phyloP scores from a whole-genome alignment of 2,888 invertebrate species.

The Cancer borealis region DNA sequence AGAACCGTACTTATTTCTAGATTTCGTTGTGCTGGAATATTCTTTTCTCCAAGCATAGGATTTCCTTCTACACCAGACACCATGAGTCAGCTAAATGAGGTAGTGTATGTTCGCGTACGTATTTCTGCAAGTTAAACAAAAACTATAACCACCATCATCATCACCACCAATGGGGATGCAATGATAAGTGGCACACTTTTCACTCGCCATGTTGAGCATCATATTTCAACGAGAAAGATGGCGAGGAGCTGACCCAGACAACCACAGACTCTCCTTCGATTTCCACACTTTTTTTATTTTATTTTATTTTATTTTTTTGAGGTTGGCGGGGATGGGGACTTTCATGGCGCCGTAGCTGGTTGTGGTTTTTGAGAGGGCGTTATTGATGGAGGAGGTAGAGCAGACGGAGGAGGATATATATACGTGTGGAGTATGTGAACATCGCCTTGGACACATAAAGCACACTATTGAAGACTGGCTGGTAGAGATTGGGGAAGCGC shows the following conservation, averaged over 20 bases:
- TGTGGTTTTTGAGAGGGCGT: neutral
- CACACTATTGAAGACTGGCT: neutral
- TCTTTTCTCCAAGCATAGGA: neutral
- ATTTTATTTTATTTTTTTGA: too few species aligned
- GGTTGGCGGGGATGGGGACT: neutral
- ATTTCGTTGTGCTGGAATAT: neutral
- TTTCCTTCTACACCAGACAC: neutral
- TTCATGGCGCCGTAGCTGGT: neutral
- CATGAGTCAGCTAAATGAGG: neutral
- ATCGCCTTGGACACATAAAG: neutral
- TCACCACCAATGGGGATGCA: slow-evolving; percentile 15
- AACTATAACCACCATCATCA: neutral
- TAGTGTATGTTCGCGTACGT: neutral
- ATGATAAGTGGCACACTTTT: slow-evolving; percentile 23
- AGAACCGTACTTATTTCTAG: too few species aligned
- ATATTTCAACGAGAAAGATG: neutral
- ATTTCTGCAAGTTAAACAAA: neutral
- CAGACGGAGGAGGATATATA: neutral
- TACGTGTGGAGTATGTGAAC: neutral
- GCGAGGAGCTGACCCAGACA: neutral
- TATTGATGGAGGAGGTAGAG: neutral
- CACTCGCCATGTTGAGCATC: slow-evolving; percentile 22
- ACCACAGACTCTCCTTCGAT: slow-evolving; percentile 42
- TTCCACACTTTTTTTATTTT: neutral
- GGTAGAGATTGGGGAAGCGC: neutral